Evolutionary conservation across 1,140 invertebrate genomes (phyloP), one percentile per base, ranked within the genome.

Genomic region (Tetraneura akinire): DNA sequence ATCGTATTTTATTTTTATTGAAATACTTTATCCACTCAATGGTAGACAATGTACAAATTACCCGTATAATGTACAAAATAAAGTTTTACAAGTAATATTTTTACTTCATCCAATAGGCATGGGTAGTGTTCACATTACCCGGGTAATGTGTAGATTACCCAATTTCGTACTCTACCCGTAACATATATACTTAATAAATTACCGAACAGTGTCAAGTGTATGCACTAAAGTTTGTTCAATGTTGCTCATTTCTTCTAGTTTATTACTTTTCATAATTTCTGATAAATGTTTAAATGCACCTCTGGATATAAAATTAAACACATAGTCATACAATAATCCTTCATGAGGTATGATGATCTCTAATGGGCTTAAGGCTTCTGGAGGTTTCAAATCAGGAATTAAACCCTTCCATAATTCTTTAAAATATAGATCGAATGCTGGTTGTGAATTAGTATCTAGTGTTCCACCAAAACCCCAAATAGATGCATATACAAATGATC

Each of bases 391-490:
- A 60, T 3, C 14, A 45, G 13, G 3, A 5, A 78, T 47, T 16
- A 23, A 11, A 80, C 88, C 88, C 73, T 83, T 76, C 26, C 88
- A 81, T 1, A 90, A 81, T 68, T 87, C 85, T 81, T 86, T 85
- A 21, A 91, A 84, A 83, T 91, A 91, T 13, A 88, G 88, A 86
- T 96, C 93, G 85, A 94, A 96, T 83, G 89, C 90, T 57, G 88
- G 85, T 37, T 92, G 87, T 0, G 93, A 93, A 18, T 90, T 87
- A 3, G 86, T 86, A 85, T 94, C 91, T 53, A 94, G 86, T 57
- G 92, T 91, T 11, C 91, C 94, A 0, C 91, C 95, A 37, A 96
- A 84, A 13, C 94, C 93, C 96, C 96, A 97, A 8, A 92, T 88
- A 29, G 93, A 83, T 0, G 91, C 88, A 83, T 91, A 91, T 82